A percentile compares a stretch with the other conserved stretches of the same genome.
Evolutionary conservation across 2,797 vertebrate species (phyloP).

Genomic region (Platyrinchus mystaceus): DNA sequence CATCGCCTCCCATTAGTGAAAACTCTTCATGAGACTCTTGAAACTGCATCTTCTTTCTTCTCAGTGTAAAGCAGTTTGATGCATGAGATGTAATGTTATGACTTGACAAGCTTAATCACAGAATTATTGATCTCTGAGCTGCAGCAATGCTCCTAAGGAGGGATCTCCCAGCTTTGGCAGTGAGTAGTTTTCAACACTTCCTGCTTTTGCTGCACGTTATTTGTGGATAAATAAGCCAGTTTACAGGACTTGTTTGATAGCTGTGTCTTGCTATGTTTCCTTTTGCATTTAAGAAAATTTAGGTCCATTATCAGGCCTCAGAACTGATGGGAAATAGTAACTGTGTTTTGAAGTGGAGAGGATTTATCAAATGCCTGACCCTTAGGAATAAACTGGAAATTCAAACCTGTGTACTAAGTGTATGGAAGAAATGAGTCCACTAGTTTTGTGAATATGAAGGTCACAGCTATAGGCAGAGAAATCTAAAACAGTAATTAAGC

Average conservation of each 20-base stretch:
- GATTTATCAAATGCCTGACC: not conserved
- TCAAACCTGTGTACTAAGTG: not conserved
- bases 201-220: not conserved
- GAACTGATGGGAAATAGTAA: not conserved
- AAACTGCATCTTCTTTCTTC: not conserved
- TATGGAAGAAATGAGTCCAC: not conserved
- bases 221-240: not conserved
- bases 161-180: not conserved
- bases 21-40: not conserved
- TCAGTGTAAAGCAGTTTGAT: not conserved
- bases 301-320: not conserved
- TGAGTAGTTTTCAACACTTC: not conserved
- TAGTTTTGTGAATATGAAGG: not conserved
- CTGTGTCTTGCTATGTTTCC: rapidly evolving
- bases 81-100: not conserved
- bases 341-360: not conserved
- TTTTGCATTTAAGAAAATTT: not conserved
- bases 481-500: not conserved
- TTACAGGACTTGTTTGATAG: not conserved
- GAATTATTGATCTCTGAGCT: not conserved
- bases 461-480: not conserved
- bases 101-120: not conserved
- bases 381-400: not conserved
- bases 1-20: rapidly evolving
- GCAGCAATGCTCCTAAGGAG: not conserved